Evolutionary conservation across 2,888 invertebrate genomes (phyloP).

Genomic region (Sacculina carcini): DNA sequence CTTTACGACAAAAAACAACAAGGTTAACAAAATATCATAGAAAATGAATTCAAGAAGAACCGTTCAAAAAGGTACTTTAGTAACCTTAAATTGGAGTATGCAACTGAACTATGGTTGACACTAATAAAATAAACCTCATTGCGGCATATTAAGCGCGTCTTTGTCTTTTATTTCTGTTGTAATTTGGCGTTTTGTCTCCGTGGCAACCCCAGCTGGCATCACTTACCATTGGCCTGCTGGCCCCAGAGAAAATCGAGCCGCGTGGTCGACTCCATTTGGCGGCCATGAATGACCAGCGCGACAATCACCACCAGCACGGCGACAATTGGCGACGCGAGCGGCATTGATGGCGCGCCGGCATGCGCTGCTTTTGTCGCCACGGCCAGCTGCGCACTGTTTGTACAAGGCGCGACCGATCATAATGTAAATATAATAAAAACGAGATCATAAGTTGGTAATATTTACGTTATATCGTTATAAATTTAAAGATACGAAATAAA

Average conservation of each 20-base stretch:
- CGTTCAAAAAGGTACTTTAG: too few species aligned
- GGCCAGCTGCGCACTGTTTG: constrained; percentile 4
- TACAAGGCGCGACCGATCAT: background rate
- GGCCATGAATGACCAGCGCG: constrained; percentile 64
- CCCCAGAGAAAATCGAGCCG: constrained; percentile 92
- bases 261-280: constrained; percentile 82
- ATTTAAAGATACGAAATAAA: too few species aligned
- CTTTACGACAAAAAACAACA: too few species aligned
- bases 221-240: constrained; percentile 56
- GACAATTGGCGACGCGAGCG: constrained; percentile 12
- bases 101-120: too few species aligned
- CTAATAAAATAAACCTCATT: too few species aligned
- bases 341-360: background rate
- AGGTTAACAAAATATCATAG: too few species aligned
- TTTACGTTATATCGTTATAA: too few species aligned
- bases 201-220: background rate
- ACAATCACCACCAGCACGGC: constrained; percentile 36
- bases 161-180: too few species aligned
- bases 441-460: background rate
- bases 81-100: too few species aligned
- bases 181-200: background rate
- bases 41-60: too few species aligned
- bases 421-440: background rate
- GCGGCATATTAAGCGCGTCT: too few species aligned
- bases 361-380: background rate